Percentiles rank a stretch among this genome's conserved stretches.
Conservation (phyloP, 2,113 vertebrate species). For the Corythaeola cristata region DNA sequence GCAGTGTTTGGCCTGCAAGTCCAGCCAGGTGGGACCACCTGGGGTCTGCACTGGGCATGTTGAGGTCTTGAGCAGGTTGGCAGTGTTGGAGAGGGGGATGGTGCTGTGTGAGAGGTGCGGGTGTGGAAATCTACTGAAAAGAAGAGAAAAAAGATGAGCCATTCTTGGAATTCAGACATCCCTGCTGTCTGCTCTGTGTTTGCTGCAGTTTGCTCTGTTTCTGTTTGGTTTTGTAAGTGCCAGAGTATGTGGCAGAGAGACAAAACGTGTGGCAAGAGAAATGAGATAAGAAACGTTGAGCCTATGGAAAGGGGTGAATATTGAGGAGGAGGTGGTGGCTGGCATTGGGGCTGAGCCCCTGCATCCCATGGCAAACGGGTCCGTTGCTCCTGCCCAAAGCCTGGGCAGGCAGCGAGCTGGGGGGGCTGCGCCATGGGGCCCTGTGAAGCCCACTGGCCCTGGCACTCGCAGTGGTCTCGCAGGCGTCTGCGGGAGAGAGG, state of each 20-base stretch:
- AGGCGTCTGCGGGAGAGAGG: rapidly evolving
- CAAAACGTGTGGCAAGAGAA: background rate
- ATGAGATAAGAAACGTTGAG: background rate
- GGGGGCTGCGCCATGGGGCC: background rate
- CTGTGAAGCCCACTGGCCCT: background rate
- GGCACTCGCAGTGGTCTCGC: rapidly evolving
- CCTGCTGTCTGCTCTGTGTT: background rate
- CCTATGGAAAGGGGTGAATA: background rate
- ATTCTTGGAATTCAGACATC: background rate
- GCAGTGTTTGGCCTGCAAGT: background rate
- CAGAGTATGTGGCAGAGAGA: background rate
- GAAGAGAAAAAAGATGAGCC: background rate
- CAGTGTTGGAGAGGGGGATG: background rate
- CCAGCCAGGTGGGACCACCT: background rate
- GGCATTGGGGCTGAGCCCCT: background rate
- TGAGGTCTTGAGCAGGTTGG: background rate
- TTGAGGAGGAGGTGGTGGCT: background rate
- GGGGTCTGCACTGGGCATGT: background rate
- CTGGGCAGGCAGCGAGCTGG: rapidly evolving
- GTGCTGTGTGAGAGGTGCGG: background rate
- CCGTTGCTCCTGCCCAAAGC: rapidly evolving
- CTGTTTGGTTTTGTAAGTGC: background rate
- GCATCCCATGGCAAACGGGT: rapidly evolving
- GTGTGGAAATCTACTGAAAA: background rate
- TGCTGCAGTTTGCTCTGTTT: background rate